Base-by-base conservation (phyloP, 2,888 invertebrate genomes). In the Bhutanitis thaidina region DNA sequence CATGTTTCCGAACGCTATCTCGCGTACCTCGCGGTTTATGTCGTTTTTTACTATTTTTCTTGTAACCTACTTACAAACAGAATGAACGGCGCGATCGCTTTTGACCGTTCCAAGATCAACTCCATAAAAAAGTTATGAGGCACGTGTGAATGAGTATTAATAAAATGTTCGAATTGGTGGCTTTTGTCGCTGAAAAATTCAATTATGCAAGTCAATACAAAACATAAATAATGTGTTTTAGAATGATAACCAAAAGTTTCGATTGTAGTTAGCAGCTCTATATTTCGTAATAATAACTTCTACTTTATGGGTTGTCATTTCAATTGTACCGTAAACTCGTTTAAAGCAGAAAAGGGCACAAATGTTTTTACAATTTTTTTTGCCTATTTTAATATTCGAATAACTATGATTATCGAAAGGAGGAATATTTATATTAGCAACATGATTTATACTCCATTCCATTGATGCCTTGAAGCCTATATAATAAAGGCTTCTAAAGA, bases 1-100 rank as follows among this genome's bases (percentile, higher is more conserved):
- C 59, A 56, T 58, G 53, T 55, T 58, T 57, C 32, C 39, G 14
- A 40, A 49, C 53, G 52, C 54, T 61, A 57, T 53, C 38, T 48
- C 43, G 49, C 49, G 54, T 36, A 40, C 15, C 20, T 12, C 10
- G 10, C 30, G 55, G 56, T 63, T 61, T 57, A 54, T 56, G 20
- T 39, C 9, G 7, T 37, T 43, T 50, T 57, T 34, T 46, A 30
- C 13, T 43, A 46, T 47, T 54, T 45, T 41, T 29, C 38, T 48
- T 45, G 1, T 54, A 38, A 39, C 53, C 48, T 35, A 40, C 39
- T 39, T 49, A 41, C 30, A 45, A 45, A 41, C 36, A n/a, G 45
- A 49, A 40, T 20, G 27, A 48, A 8, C 7, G 30, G 25, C 10
- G n/a, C 15, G 25, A 30, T 12, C 25, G 20, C 20, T 35, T 43